Evolutionary conservation across 2,888 invertebrate species (phyloP).

Genomic region (Molanna angustata): DNA sequence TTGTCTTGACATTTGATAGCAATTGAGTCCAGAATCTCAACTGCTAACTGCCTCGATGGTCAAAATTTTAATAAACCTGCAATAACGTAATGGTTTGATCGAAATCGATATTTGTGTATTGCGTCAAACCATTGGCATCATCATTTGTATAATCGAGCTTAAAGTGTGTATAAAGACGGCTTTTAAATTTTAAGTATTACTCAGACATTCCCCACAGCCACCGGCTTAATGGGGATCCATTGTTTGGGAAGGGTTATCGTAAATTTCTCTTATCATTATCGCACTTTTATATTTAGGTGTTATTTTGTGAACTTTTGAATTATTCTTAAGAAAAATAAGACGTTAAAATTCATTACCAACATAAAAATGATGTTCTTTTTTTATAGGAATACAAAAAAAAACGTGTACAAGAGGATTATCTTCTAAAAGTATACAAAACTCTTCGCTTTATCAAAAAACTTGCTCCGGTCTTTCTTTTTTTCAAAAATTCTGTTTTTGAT

Average conservation of each 20-base stretch:
- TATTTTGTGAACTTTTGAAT: conserved; percentile 19
- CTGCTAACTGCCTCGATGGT: no score
- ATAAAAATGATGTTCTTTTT: neutral
- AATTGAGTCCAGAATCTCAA: no score
- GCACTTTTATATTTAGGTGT: conserved; percentile 12
- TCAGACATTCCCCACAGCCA: neutral
- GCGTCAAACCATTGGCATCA: no score
- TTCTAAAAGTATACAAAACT: neutral
- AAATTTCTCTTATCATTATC: conserved; percentile 17
- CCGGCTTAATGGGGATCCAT: conserved; percentile 13
- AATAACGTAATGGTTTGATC: no score
- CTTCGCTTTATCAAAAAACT: neutral
- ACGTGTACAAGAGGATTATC: neutral
- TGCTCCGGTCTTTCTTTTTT: neutral
- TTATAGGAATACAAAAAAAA: neutral
- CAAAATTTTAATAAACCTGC: no score
- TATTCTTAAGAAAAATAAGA: conserved; percentile 9
- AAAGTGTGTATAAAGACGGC: no score
- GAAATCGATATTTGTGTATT: no score
- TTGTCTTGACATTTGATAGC: no score
- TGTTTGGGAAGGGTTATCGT: conserved; percentile 21
- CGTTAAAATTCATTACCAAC: conserved; percentile 3
- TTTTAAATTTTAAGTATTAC: conserved; percentile 28
- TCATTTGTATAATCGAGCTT: no score
- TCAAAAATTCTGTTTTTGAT: no score